Base-by-base conservation (phyloP, 2,797 vertebrate genomes). In the Hyperoplus lanceolatus region DNA sequence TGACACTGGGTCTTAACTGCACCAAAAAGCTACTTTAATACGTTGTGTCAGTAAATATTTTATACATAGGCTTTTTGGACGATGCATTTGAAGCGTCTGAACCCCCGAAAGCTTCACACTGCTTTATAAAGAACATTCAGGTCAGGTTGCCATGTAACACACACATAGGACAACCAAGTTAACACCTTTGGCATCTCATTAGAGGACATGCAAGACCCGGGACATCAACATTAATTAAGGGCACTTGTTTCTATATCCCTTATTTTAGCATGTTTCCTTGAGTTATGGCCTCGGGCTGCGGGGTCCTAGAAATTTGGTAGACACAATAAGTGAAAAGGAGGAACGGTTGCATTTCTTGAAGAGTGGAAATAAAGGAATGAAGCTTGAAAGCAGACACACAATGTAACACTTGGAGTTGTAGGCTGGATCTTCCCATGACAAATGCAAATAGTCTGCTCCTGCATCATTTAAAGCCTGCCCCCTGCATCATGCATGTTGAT, bases 121-220 rank as follows among this genome's bases (percentile, higher is more conserved):
- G 29, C 29, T 29, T 29, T 29, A 29, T 29, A 3, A 29, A 29
- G 29, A 69, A 63, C 66, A 54, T 15, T 13, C 46, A 18, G 10
- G 39, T 51, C 53, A 59, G 21, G 48, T 50, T 29, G 48, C 56
- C 21, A 21, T 62, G 21, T 62, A 49, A 76, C 56, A 61, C 53
- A 48, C 18, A 38, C 1, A 51, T 29, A 29, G 29, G 2, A 80
- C 56, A 41, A 15, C 12, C 39, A 63, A 45, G 68, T 71, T 70
- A 51, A 59, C 65, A 57, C 41, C 61, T 63, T 4, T 10, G n/a
- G 42, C 15, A 45, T 46, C 15, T 12, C 45, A 53, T n/a, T 6
- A 1, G 15, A 43, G 38, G 51, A 68, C 42, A 49, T 61, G 39
- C 39, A 61, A 5, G 15, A 12, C 41, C 13, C 18, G n/a, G 14